Percentiles rank a stretch among this genome's conserved stretches.
phyloP scores from a whole-genome alignment of 2,888 invertebrate species.

The Synanthedon vespiformis region DNA sequence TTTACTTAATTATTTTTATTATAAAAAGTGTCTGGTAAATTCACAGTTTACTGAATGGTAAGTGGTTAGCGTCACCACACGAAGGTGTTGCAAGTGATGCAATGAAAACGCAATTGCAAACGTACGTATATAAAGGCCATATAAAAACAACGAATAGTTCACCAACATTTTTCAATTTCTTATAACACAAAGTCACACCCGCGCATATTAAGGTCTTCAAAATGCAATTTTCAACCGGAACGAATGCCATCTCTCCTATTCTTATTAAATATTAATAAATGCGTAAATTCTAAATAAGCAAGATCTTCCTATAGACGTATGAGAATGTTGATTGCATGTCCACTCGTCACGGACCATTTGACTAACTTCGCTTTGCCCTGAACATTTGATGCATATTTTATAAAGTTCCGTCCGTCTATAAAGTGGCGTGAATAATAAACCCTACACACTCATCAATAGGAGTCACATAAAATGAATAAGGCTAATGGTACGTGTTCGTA shows the following conservation, averaged over 20 bases:
- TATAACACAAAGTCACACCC: background rate
- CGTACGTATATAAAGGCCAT: too few relatives aligned
- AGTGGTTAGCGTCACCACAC: background rate
- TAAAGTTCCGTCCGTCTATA: slow-evolving; percentile 5
- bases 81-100: background rate
- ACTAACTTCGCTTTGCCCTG: slow-evolving; percentile 35
- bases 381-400: slow-evolving; percentile 26
- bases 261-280: slow-evolving; percentile 8
- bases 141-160: background rate
- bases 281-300: slow-evolving; percentile 25
- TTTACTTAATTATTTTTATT: background rate
- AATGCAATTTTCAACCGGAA: background rate
- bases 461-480: slow-evolving; percentile 9
- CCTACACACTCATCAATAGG: slow-evolving; percentile 15
- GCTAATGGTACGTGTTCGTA: slow-evolving; percentile 23
- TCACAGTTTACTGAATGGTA: background rate
- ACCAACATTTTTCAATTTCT: background rate
- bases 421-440: slow-evolving; percentile 14
- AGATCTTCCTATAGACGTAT: slow-evolving; percentile 9
- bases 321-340: slow-evolving; percentile 49
- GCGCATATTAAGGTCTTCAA: background rate
- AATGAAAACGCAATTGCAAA: too few relatives aligned
- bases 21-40: background rate
- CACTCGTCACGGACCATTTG: slow-evolving; percentile 42
- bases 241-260: background rate